Base-by-base conservation (phyloP, 2,113 vertebrate species). In the Sprattus sprattus region DNA sequence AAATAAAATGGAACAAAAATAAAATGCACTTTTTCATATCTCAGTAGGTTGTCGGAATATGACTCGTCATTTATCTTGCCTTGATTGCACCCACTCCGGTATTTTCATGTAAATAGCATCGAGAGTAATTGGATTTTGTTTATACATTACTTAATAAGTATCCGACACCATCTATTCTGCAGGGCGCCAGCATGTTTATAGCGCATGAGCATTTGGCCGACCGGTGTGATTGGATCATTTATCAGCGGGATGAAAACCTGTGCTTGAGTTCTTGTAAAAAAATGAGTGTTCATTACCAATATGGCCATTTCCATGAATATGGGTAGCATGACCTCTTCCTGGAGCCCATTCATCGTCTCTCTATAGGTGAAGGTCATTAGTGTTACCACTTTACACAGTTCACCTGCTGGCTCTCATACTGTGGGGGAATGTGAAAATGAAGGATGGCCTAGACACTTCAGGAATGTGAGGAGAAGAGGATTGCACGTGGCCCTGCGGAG, bases 111-210 rank as follows among this genome's bases (percentile, higher is more conserved):
- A 78, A 39, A 78, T 78, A 32, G 11, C 71, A 39, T 28, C 32
- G 28, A 39, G 71, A 78, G 71, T 78, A 78, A 78, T 78, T 44
- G 71, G 28, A 78, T 78, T 78, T 78, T 15, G 71, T 78, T 78
- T 78, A 78, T 78, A 44, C 71, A 78, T 78, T 78, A 78, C 71
- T 78, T 78, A 78, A 78, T 78, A 44, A 78, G 71, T 11, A 78
- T 39, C 25, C 32, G 13, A 32, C 25, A 10, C 39, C 71, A 78
- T 78, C 71, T 78, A 78, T 39, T 39, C 71, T 5, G 25, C 28
- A 10, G 67, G 28, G 13, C 67, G 28, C 67, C 67, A 28, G 2
- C 11, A 32, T 78, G 71, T 78, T 78, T 78, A 78, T 32, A 15
- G 71, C 13, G 28, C 71, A 39, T 15, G 28, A 16, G 25, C 71